These are phyloP conservation scores for Leptodactylus fallax DNA, from an alignment of 2,797 vertebrate species.

Conservation along the genomic window DNA sequence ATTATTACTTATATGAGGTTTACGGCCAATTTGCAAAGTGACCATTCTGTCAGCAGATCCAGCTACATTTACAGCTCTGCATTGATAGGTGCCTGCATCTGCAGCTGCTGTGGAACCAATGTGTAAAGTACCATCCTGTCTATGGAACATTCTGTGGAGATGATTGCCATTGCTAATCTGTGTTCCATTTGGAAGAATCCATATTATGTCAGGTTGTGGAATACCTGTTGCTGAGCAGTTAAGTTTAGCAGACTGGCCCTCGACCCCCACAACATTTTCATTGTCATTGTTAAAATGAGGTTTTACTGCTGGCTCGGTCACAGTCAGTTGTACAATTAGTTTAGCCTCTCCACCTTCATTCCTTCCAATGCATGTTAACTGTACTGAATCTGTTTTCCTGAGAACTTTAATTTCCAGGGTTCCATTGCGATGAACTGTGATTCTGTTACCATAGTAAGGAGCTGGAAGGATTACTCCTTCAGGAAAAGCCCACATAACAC, in stretches of 20 bases:
- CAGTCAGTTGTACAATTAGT: constrained; percentile 80
- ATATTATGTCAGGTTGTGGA: constrained; percentile 75
- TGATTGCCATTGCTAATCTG: constrained; percentile 76
- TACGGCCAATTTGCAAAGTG: constrained; percentile 79
- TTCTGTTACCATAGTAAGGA: constrained; percentile 85
- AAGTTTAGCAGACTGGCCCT: constrained; percentile 83
- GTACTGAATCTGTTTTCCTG: constrained; percentile 78
- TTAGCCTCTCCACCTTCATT: constrained; percentile 90
- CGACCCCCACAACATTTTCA: constrained; percentile 78
- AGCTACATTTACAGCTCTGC: constrained; percentile 77
- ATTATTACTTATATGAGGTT: constrained; percentile 78
- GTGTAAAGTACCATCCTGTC: constrained; percentile 80
- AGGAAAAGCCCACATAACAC: constrained; percentile 87
- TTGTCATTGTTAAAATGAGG: constrained; percentile 74
- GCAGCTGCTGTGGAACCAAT: constrained; percentile 79
- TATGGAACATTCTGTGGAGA: constrained; percentile 81
- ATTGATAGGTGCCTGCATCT: constrained; percentile 88
- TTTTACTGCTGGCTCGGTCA: constrained; percentile 75
- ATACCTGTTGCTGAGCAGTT: constrained; percentile 84
- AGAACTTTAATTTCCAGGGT: constrained; percentile 84
- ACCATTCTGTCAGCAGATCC: constrained; percentile 80
- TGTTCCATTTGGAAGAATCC: constrained; percentile 86
- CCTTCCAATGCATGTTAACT: constrained; percentile 84
- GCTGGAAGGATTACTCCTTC: constrained; percentile 87
- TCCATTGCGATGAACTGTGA: constrained; percentile 87